Conservation (phyloP, 35 echinoderm and acorn worm species). For the Patiria miniata region DNA sequence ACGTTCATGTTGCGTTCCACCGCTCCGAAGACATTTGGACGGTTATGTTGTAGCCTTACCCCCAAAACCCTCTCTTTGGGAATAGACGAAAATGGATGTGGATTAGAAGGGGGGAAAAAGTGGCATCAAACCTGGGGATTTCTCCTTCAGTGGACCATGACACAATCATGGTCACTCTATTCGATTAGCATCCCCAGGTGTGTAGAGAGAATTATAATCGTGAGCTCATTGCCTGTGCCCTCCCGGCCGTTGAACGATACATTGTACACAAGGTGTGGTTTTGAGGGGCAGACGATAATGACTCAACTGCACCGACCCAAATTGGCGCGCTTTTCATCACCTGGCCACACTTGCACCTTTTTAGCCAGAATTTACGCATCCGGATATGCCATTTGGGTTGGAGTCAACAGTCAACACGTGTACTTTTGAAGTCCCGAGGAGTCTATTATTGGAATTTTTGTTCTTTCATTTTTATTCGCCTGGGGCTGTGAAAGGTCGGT, state of each 20-base stretch:
- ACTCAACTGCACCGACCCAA: neutral
- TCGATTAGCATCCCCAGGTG: neutral
- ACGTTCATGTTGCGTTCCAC: neutral
- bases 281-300: conserved; percentile 5
- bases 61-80: neutral
- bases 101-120: neutral
- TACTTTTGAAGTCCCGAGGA: neutral
- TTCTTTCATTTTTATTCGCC: conserved; percentile 2
- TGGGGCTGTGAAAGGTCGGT: conserved; percentile 1
- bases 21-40: neutral
- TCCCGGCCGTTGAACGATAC: neutral
- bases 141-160: neutral
- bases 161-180: conserved; percentile 12
- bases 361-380: conserved; percentile 5
- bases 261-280: neutral
- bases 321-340: conserved; percentile 30
- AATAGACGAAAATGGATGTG: neutral
- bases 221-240: conserved; percentile 5
- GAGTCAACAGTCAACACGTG: conserved; percentile 30
- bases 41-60: neutral
- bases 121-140: neutral
- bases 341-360: conserved; percentile 25
- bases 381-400: conserved; percentile 27
- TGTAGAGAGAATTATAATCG: neutral
- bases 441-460: conserved; percentile 14